phyloP scores from a whole-genome alignment of 2,888 invertebrate genomes.

The Epinotia nisella region DNA sequence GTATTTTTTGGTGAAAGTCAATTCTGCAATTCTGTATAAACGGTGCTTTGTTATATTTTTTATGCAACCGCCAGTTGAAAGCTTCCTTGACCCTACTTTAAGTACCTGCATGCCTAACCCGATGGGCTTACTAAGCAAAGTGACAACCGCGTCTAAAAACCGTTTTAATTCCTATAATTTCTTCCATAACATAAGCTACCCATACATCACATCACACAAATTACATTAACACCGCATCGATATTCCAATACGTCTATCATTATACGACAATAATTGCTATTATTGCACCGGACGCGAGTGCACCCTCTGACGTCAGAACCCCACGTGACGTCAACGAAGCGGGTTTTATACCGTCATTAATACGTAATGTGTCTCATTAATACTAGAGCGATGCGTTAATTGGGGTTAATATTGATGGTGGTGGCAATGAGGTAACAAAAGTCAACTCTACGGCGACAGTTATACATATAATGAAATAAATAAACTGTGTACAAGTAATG shows the following conservation, averaged over 20 bases:
- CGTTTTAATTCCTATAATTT: constrained; percentile 2
- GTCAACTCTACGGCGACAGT: not conserved
- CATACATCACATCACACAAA: constrained; percentile 1
- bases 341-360: constrained; percentile 23
- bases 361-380: constrained; percentile 26
- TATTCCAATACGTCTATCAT: constrained; percentile 14
- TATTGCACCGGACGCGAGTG: constrained; percentile 23
- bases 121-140: not conserved
- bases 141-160: constrained; percentile 7
- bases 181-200: not conserved
- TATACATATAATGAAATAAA: too few relatives aligned
- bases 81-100: too few relatives aligned
- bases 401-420: constrained; percentile 27
- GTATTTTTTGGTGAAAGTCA: too few relatives aligned
- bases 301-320: constrained; percentile 2
- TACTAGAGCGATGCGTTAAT: constrained; percentile 27
- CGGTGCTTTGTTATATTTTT: too few relatives aligned
- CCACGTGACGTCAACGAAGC: constrained; percentile 19
- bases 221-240: constrained; percentile 20
- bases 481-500: too few relatives aligned
- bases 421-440: constrained; percentile 11
- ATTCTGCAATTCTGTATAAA: too few relatives aligned
- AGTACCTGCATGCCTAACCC: too few relatives aligned
- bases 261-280: constrained; percentile 11
- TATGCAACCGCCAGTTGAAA: too few relatives aligned